Evolutionary conservation across 2,113 vertebrate species (phyloP).

Genomic region (Oryctolagus cuniculus): mOryCun1.1 NC_091444.1:45829501-45830000

Average conservation of each 20-base stretch:
- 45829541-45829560: slow-evolving; percentile 97
- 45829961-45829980: background rate
- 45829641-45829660: slow-evolving; percentile 97
- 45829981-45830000: background rate
- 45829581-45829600: slow-evolving; percentile 96
- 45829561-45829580: slow-evolving; percentile 97
- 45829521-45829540: slow-evolving; percentile 96
- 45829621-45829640: slow-evolving; percentile 96
- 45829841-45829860: too few relatives aligned
- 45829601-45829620: slow-evolving; percentile 97
- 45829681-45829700: slow-evolving; percentile 98
- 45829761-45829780: slow-evolving; percentile 77
- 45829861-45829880: too few relatives aligned
- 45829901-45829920: too few relatives aligned
- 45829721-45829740: slow-evolving; percentile 98
- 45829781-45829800: too few relatives aligned
- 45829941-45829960: background rate
- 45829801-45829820: too few relatives aligned
- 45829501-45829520: slow-evolving; percentile 98
- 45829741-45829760: slow-evolving; percentile 97
- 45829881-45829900: too few relatives aligned
- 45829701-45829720: slow-evolving; percentile 97
- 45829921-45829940: too few relatives aligned
- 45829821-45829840: too few relatives aligned
- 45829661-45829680: slow-evolving; percentile 94